Percentiles rank a stretch among this genome's conserved stretches.
Conservation (phyloP, 2,888 invertebrate species). For the Oscheius sp. region DNA sequence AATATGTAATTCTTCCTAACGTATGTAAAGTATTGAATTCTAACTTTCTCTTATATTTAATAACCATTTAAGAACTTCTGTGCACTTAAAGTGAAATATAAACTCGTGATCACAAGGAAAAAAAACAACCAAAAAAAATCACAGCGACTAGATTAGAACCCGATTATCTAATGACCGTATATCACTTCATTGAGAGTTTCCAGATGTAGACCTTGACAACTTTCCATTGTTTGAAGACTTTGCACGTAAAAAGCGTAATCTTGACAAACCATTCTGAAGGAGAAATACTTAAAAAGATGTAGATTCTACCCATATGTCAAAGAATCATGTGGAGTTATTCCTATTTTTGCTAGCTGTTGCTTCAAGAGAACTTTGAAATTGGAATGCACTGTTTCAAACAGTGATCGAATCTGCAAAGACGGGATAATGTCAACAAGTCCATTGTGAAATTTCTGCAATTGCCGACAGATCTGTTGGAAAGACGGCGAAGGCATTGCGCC, state of each 20-base stretch:
- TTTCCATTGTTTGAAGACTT: constrained; percentile 44
- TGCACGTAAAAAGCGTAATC: constrained; percentile 53
- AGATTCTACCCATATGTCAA: constrained; percentile 60
- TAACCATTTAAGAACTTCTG: too few species aligned
- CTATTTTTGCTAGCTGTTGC: constrained; percentile 52
- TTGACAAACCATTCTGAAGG: constrained; percentile 47
- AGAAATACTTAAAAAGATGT: not conserved
- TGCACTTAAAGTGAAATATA: not conserved
- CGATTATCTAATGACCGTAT: constrained; percentile 17
- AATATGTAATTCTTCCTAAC: too few species aligned
- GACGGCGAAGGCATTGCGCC: constrained; percentile 86
- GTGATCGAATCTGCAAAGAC: constrained; percentile 44
- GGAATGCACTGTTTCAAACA: constrained; percentile 63
- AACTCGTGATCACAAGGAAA: constrained; percentile 8
- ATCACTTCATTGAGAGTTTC: constrained; percentile 47
- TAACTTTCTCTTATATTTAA: too few species aligned
- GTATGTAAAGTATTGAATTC: too few species aligned
- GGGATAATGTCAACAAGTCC: constrained; percentile 66
- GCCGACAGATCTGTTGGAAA: constrained; percentile 75
- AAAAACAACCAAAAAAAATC: constrained; percentile 5
- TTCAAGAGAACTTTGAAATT: constrained; percentile 62
- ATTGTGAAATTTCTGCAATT: constrained; percentile 75
- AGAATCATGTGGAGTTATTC: constrained; percentile 65
- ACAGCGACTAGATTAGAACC: constrained; percentile 12
- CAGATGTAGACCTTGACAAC: constrained; percentile 43